Evolutionary conservation across 2,888 invertebrate genomes (phyloP).

Genomic region (Fragum fragum): DNA sequence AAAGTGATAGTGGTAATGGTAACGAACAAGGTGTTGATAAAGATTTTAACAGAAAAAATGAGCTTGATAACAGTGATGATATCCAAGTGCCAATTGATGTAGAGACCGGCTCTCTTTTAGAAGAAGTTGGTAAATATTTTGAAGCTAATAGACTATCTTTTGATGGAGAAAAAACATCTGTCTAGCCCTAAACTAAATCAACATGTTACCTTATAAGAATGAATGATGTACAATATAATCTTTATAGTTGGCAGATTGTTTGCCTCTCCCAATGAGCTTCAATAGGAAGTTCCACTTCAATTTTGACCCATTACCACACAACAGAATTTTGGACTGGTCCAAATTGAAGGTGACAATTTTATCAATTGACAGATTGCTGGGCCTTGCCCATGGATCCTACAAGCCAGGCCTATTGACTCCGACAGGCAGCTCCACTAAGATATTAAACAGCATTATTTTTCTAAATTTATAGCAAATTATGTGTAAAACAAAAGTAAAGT

Average conservation of each 20-base stretch:
- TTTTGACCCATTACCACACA: background rate
- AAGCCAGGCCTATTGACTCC: too few species aligned
- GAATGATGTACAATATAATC: background rate
- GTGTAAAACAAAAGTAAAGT: too few species aligned
- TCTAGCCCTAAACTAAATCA: background rate
- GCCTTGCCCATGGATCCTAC: too few species aligned
- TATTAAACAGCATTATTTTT: too few species aligned
- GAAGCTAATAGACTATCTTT: slow-evolving; percentile 48
- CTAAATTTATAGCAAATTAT: too few species aligned
- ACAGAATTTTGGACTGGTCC: background rate
- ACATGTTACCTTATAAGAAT: too few species aligned
- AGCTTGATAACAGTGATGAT: background rate
- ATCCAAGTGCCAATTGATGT: background rate
- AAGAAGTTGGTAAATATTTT: slow-evolving; percentile 49
- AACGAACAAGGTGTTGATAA: background rate
- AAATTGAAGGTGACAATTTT: slow-evolving; percentile 1
- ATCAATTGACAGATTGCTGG: background rate
- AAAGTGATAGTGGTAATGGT: background rate
- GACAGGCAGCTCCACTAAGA: too few species aligned
- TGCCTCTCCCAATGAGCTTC: background rate
- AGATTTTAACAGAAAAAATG: background rate
- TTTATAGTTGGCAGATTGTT: background rate
- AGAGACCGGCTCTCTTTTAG: slow-evolving; percentile 33
- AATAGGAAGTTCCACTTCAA: too few species aligned
- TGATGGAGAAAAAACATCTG: slow-evolving; percentile 13